Conservation (phyloP, 1,140 invertebrate genomes). For the Zophobas atratus region DNA sequence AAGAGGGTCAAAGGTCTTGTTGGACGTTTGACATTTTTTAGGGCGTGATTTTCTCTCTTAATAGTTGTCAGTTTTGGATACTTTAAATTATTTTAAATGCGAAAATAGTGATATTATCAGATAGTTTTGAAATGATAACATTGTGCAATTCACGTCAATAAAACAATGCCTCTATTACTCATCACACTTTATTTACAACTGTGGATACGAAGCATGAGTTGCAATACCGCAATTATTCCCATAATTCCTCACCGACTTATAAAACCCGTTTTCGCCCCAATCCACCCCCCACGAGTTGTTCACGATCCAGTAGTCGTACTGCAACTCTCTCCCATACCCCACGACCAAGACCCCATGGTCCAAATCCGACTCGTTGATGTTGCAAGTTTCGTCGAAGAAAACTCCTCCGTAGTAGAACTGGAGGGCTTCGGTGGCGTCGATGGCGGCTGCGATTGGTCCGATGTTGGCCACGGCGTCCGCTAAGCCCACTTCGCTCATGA, state of each 20-base stretch:
- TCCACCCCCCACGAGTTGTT: constrained; percentile 54
- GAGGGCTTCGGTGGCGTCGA: constrained; percentile 83
- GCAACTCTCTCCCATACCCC: constrained; percentile 47
- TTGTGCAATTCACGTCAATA: no score
- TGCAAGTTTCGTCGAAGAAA: constrained; percentile 48
- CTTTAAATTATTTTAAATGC: no score
- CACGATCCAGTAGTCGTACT: constrained; percentile 52
- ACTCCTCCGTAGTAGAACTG: constrained; percentile 52
- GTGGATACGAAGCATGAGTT: constrained; percentile 49
- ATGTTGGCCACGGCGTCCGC: constrained; percentile 86
- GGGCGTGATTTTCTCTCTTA: no score
- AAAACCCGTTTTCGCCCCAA: constrained; percentile 52
- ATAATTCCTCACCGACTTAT: constrained; percentile 41
- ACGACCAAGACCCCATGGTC: constrained; percentile 52
- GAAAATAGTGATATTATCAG: no score
- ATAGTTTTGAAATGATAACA: no score
- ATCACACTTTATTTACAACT: constrained; percentile 18
- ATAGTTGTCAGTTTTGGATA: no score
- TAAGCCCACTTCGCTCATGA: constrained; percentile 76
- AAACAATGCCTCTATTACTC: no score
- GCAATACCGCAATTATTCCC: constrained; percentile 57
- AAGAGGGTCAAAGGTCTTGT: no score
- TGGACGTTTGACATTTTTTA: no score
- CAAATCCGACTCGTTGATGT: background rate
- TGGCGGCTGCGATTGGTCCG: constrained; percentile 89